phyloP scores from a whole-genome alignment of 2,888 invertebrate species.

The Eremobia ochroleuca region DNA sequence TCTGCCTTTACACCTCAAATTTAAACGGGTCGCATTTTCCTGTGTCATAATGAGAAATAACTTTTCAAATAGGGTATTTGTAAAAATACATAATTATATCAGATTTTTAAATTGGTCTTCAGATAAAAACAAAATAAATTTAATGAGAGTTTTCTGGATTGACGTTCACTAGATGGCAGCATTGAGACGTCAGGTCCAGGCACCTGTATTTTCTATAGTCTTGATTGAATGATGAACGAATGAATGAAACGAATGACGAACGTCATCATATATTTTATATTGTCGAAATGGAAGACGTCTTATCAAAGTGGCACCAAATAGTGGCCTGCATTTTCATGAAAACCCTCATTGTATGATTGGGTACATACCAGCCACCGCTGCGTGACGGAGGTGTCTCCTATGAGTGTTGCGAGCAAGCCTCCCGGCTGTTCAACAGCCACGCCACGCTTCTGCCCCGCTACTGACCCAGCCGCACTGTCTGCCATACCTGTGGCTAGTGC shows the following conservation, averaged over 20 bases:
- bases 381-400: constrained; percentile 99
- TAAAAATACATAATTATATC: background rate
- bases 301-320: background rate
- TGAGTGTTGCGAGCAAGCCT: constrained; percentile 97
- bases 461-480: constrained; percentile 98
- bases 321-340: background rate
- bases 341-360: background rate
- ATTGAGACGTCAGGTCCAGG: too few relatives aligned
- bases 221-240: too few relatives aligned
- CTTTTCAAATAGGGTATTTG: background rate
- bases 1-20: background rate
- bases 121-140: too few relatives aligned
- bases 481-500: constrained; percentile 98
- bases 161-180: too few relatives aligned
- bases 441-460: constrained; percentile 98
- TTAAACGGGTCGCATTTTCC: background rate
- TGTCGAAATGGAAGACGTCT: too few relatives aligned
- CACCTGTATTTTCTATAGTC: too few relatives aligned
- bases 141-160: too few relatives aligned
- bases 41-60: background rate
- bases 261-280: too few relatives aligned
- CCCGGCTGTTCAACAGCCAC: constrained; percentile 99
- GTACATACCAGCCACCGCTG: constrained; percentile 98
- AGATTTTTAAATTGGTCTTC: too few relatives aligned
- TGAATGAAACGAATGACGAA: too few relatives aligned